Evolutionary conservation across 2,797 vertebrate species (phyloP), one percentile per base, ranked within the genome.

Genomic region (Emys orbicularis): DNA sequence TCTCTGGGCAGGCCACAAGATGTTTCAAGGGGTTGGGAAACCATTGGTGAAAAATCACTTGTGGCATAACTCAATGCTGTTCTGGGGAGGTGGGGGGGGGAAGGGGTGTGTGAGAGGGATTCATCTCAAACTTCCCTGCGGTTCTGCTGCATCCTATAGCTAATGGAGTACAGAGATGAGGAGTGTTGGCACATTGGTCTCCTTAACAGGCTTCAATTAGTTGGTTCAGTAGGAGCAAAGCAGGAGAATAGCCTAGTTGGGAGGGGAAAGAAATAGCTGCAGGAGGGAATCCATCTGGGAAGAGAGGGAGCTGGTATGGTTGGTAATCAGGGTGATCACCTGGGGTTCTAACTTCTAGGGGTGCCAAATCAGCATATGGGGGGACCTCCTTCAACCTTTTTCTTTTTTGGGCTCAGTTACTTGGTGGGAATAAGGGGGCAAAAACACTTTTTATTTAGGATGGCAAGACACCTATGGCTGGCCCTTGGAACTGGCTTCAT

Each of bases 1-100:
- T 72, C 21, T 21, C 37, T 37, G 5, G 41, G 23, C 7, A 6
- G 7, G 72, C 23, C 25, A 76, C 34, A 68, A 21, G n/a, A 68
- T 11, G n/a, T 37, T 68, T 21, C n/a, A 68, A 68, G n/a, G 9
- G 18, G 19, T 37, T 68, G 9, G n/a, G 18, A n/a, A 68, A 37
- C n/a, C 34, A 37, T 4, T 21, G 65, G n/a, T 37, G 16, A 68
- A n/a, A 68, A 68, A 37, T 68, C 65, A 37, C n/a, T 37, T 68
- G n/a, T 37, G n/a, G 65, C 65, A 37, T 37, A 68, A 68, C 44
- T 76, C 65, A 23, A 23, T 37, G 65, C n/a, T 47, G 12, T 16
- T 47, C 4, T 4, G 37, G 1, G 18, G 34, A 8, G 16, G 34
- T 1, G 27, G 13, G 15, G 4, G 61, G 34, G 12, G 15, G 27